phyloP scores from a whole-genome alignment of 1,140 invertebrate species.

The Drosophila pandora region DNA sequence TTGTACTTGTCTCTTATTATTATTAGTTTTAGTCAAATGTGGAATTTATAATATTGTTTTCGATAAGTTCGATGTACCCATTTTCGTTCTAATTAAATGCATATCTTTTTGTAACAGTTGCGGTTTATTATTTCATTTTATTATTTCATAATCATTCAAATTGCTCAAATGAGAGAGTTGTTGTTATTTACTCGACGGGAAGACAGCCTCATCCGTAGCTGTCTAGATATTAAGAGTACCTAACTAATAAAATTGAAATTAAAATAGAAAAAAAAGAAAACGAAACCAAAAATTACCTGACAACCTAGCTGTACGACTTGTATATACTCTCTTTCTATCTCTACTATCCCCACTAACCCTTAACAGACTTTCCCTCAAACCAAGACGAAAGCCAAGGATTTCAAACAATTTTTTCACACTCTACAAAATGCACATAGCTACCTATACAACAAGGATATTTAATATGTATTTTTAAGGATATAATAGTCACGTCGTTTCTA shows the following conservation, averaged over 20 bases:
- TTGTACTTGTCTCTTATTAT: conserved; percentile 28
- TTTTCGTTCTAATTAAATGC: conserved; percentile 50
- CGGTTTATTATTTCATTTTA: conserved; percentile 3
- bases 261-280: conserved; percentile 27
- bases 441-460: conserved; percentile 40
- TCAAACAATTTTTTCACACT: conserved; percentile 56
- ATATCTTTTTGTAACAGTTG: conserved; percentile 46
- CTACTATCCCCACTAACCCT: conserved; percentile 46
- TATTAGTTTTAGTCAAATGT: conserved; percentile 52
- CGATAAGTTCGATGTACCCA: conserved; percentile 43
- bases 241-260: conserved; percentile 45
- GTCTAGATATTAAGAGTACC: conserved; percentile 74
- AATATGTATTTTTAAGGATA: conserved; percentile 47
- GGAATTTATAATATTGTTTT: conserved; percentile 67
- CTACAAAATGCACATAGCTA: conserved; percentile 66
- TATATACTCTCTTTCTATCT: conserved; percentile 33
- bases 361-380: conserved; percentile 61
- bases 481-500: conserved; percentile 61
- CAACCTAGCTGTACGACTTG: conserved; percentile 52
- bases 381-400: conserved; percentile 26
- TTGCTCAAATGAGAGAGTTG: conserved; percentile 59
- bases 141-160: conserved; percentile 22
- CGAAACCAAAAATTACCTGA: conserved; percentile 62
- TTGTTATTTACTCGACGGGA: conserved; percentile 4
- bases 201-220: conserved; percentile 13